These are phyloP conservation scores for Cyclargus thomasi DNA, from an alignment of 1,140 invertebrate species.

Conservation along the genomic window DNA sequence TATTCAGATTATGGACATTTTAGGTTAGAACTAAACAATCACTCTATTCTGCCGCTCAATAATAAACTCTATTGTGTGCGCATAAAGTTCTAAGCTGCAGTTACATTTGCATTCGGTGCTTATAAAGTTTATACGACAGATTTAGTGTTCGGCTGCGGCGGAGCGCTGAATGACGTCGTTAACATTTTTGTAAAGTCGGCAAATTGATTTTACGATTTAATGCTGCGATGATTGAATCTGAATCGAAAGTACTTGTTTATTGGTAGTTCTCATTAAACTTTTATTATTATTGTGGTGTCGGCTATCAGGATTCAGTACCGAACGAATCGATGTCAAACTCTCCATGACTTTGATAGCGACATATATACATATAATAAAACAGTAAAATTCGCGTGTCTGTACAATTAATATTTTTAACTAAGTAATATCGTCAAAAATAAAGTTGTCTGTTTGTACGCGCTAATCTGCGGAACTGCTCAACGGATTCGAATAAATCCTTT, in stretches of 20 bases:
- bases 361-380: too few relatives aligned
- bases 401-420: too few relatives aligned
- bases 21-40: neutral
- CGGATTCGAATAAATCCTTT: too few relatives aligned
- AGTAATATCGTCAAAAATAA: too few relatives aligned
- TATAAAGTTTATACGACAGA: conserved; percentile 37
- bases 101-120: conserved; percentile 31
- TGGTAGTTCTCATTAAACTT: too few relatives aligned
- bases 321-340: too few relatives aligned
- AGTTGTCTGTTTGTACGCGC: too few relatives aligned
- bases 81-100: conserved; percentile 14
- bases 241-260: neutral
- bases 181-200: conserved; percentile 17
- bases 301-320: too few relatives aligned
- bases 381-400: too few relatives aligned
- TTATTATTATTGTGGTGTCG: too few relatives aligned
- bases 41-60: neutral
- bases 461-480: too few relatives aligned
- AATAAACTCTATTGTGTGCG: conserved; percentile 9
- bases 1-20: neutral
- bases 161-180: conserved; percentile 25
- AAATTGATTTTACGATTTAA: conserved; percentile 26
- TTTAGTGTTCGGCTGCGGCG: conserved; percentile 30
- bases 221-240: conserved; percentile 1
- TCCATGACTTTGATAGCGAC: too few relatives aligned